These are phyloP conservation scores for Oreochromis mossambicus DNA, from an alignment of 2,797 vertebrate species.

Conservation along the genomic window DNA sequence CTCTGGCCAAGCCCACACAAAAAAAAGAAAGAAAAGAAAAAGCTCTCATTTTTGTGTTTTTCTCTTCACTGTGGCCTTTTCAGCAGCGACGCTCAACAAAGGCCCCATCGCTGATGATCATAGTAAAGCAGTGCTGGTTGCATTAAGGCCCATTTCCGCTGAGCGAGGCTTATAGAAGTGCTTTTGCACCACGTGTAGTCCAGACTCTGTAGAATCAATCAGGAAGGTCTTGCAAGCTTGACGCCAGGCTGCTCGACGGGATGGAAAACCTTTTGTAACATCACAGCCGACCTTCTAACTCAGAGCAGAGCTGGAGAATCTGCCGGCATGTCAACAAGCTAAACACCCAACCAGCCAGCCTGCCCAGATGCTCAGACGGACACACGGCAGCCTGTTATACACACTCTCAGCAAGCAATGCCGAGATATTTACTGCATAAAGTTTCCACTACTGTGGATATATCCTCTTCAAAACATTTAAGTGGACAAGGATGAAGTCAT, in stretches of 20 bases:
- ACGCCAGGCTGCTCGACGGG: constrained; percentile 28
- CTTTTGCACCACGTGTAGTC: constrained; percentile 17
- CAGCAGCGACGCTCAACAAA: not conserved
- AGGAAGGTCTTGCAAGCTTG: constrained; percentile 38
- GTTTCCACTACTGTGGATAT: constrained; percentile 47
- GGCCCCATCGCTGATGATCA: not conserved
- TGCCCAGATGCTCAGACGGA: not conserved
- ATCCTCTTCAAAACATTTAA: constrained; percentile 48
- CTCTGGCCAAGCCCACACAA: not conserved
- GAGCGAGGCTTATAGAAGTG: constrained; percentile 37
- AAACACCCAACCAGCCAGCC: constrained; percentile 22
- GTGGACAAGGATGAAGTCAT: constrained; percentile 55
- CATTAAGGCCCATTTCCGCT: constrained; percentile 51
- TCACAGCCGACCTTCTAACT: constrained; percentile 17
- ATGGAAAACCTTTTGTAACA: constrained; percentile 41
- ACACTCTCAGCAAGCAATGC: not conserved
- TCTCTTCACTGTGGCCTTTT: not conserved
- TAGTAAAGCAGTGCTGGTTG: constrained; percentile 25
- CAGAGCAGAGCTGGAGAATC: constrained; percentile 20
- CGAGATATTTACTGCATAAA: constrained; percentile 28
- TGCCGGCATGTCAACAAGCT: constrained; percentile 37
- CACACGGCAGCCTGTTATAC: not conserved
- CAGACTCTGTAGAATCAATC: constrained; percentile 63
- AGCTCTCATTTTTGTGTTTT: not conserved
- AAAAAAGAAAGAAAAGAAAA: not conserved